phyloP scores from a whole-genome alignment of 2,888 invertebrate genomes.

The Perizoma flavofasciatum region DNA sequence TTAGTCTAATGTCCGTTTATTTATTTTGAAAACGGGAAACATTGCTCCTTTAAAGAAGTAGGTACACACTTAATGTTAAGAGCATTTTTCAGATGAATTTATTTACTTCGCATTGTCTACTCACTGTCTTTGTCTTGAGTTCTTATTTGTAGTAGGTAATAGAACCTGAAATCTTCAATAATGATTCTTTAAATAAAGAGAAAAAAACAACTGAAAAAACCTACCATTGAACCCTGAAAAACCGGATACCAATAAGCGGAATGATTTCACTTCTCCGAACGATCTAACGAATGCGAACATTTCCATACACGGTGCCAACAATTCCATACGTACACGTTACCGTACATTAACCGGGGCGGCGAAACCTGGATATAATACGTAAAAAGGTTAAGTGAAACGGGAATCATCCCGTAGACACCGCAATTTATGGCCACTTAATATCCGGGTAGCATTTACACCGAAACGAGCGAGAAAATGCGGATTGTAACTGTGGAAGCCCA shows the following conservation, averaged over 20 bases:
- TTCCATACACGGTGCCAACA: conserved; percentile 19
- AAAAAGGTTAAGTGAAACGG: conserved; percentile 57
- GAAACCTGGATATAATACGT: conserved; percentile 59
- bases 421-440: conserved; percentile 67
- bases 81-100: no score
- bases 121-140: no score
- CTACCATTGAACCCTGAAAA: background rate
- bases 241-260: conserved; percentile 11
- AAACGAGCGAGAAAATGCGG: conserved; percentile 4
- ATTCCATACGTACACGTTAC: conserved; percentile 33
- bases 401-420: conserved; percentile 54
- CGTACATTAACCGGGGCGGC: conserved; percentile 34
- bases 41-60: no score
- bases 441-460: conserved; percentile 40
- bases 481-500: background rate
- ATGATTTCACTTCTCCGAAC: conserved; percentile 13
- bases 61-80: no score
- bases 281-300: conserved; percentile 19
- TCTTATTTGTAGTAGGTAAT: no score
- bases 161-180: no score
- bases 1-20: no score
- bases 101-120: no score
- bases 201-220: no score
- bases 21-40: no score
- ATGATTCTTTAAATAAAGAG: background rate